Base-by-base conservation (phyloP, 2,113 vertebrate genomes). In the Thunnus thynnus region DNA sequence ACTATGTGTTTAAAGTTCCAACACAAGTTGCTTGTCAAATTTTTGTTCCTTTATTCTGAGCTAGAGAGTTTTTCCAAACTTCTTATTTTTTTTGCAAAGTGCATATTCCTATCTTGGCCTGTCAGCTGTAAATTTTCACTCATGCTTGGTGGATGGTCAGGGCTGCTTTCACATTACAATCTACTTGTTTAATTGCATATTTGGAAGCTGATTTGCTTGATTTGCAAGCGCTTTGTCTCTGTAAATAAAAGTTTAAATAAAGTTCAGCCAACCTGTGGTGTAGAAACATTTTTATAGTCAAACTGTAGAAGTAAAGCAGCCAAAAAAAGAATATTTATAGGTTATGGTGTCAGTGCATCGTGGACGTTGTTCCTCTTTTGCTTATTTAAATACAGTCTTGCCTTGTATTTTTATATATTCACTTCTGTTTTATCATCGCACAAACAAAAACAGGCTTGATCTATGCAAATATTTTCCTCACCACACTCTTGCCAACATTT, bases 241-340 rank as follows among this genome's bases (percentile, higher is more conserved):
- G 22, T 47, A 55, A 13, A 52, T 47, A 22, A 25, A 68, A 56
- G 72, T 79, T 30, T 13, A 76, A 18, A 16, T 50, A 4, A 44
- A 76, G 66, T 58, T 83, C 50, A 62, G 63, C 46, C 63, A 18
- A 12, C 55, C 22, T 64, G 56, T 62, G 32, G 50, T 41, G 73
- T 65, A 74, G 16, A 8, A 25, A 13, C 7, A 22, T 18, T 27
- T 32, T 25, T 54, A 13, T 13, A n/a, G 17, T 25, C 18, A 20
- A 1, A 69, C 2, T 36, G 20, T 54, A 20, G 36, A 48, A 25
- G 69, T 32, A 44, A 65, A 70, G 30, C 22, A 3, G 22, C 32
- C 16, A 56, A 41, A 41, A 22, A 41, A 44, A 25, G 27, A n/a
- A 55, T 72, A 48, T 66, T 73, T 12, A 32, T 22, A 64, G 52